phyloP scores from a whole-genome alignment of 2,797 vertebrate species.

The Sebastes hopkinsi region DNA sequence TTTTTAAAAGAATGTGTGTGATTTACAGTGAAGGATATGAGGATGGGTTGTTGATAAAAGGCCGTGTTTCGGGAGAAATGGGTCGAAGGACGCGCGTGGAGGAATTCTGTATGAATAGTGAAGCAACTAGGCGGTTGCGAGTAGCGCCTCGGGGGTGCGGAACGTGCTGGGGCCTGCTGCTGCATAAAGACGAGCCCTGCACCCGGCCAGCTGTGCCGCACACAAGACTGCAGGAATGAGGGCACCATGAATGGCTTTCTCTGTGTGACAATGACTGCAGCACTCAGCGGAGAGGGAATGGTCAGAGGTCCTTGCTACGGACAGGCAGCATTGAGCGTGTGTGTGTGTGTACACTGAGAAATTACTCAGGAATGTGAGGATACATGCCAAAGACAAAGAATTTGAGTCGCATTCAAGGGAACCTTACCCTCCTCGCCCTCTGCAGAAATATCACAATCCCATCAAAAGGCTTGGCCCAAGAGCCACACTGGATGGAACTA shows the following conservation, averaged over 20 bases:
- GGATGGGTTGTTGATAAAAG: slow-evolving; percentile 40
- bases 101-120: slow-evolving; percentile 62
- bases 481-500: slow-evolving; percentile 68
- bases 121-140: slow-evolving; percentile 41
- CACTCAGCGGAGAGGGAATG: slow-evolving; percentile 58
- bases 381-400: slow-evolving; percentile 80
- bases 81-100: slow-evolving; percentile 12
- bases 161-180: slow-evolving; percentile 74
- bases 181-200: slow-evolving; percentile 59
- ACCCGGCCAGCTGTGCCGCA: slow-evolving; percentile 65
- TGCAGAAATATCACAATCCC: slow-evolving; percentile 74
- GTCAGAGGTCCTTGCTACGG: slow-evolving; percentile 68
- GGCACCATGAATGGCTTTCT: slow-evolving; percentile 78
- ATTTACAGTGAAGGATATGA: slow-evolving; percentile 18
- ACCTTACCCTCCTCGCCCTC: slow-evolving; percentile 60
- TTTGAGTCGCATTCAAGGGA: slow-evolving; percentile 72
- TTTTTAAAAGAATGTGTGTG: slow-evolving; percentile 1
- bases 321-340: slow-evolving; percentile 29
- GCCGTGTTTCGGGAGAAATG: slow-evolving; percentile 34
- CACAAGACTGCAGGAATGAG: slow-evolving; percentile 76
- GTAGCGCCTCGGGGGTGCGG: slow-evolving; percentile 58
- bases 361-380: slow-evolving; percentile 81
- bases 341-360: slow-evolving; percentile 63
- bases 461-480: slow-evolving; percentile 69
- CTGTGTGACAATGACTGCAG: slow-evolving; percentile 78